phyloP scores from a whole-genome alignment of 2,888 invertebrate genomes.

The Hydropsyche betteni region DNA sequence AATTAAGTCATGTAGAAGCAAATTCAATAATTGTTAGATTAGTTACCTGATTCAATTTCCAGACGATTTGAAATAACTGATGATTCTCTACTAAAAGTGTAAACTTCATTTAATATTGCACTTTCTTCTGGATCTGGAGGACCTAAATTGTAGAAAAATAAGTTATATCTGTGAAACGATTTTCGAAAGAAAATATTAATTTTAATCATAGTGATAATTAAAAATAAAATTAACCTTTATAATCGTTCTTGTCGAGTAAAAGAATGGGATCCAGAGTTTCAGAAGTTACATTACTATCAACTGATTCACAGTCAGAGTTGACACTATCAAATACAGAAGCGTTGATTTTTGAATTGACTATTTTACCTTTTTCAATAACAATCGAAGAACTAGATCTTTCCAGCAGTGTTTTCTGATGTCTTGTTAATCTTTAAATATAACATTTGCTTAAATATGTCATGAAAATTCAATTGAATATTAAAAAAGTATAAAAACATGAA shows the following conservation, averaged over 20 bases:
- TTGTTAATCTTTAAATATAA: constrained; percentile 59
- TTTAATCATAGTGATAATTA: background rate
- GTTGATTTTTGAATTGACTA: constrained; percentile 39
- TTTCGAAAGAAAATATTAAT: background rate
- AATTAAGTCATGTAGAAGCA: too few species aligned
- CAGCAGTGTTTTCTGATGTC: constrained; percentile 61
- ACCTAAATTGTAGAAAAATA: constrained; percentile 51
- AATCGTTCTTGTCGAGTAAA: constrained; percentile 62
- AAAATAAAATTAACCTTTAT: constrained; percentile 59
- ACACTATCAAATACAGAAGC: constrained; percentile 32
- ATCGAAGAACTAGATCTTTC: constrained; percentile 55
- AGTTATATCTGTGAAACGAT: too few species aligned
- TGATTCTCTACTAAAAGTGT: constrained; percentile 52
- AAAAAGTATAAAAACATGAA: background rate
- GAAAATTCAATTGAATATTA: too few species aligned
- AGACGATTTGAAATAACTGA: constrained; percentile 42
- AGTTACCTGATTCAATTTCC: constrained; percentile 25
- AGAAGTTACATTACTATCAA: constrained; percentile 55
- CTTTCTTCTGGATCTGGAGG: constrained; percentile 56
- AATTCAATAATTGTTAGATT: background rate
- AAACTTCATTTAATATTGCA: constrained; percentile 53
- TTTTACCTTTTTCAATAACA: constrained; percentile 29
- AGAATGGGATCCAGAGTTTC: constrained; percentile 62
- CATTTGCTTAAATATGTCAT: too few species aligned
- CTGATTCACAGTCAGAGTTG: constrained; percentile 46